These are phyloP conservation scores for Euschistus heros DNA, from an alignment of 1,140 invertebrate species.

Conservation along the genomic window DNA sequence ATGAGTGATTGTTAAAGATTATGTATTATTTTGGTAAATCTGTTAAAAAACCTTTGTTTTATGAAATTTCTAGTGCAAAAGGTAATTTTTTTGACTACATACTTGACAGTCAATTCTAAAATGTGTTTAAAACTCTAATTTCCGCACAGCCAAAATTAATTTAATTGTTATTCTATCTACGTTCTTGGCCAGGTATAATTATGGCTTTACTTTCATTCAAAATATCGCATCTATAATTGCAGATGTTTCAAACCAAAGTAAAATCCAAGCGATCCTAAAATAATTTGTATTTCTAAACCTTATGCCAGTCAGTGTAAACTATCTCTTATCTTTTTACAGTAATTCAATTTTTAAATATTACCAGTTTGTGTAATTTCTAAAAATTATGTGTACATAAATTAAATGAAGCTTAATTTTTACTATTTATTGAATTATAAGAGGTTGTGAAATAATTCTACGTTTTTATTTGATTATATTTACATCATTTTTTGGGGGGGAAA, in stretches of 20 bases:
- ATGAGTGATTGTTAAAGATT: too few relatives aligned
- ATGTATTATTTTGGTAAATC: too few relatives aligned
- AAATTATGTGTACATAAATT: not conserved
- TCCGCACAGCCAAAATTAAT: conserved; percentile 19
- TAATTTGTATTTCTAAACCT: not conserved
- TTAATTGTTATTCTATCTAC: conserved; percentile 11
- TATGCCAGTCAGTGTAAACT: not conserved
- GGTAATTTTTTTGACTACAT: too few relatives aligned
- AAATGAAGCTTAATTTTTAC: not conserved
- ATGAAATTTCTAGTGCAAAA: too few relatives aligned
- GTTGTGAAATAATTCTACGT: not conserved
- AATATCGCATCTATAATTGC: not conserved
- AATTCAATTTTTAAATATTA: too few relatives aligned
- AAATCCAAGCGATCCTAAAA: not conserved
- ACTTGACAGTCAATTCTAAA: not conserved
- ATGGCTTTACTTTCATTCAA: conserved; percentile 2
- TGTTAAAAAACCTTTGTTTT: too few relatives aligned
- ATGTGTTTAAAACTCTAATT: not conserved
- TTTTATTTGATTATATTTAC: conserved; percentile 6
- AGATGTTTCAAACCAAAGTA: not conserved
- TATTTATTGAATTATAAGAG: not conserved
- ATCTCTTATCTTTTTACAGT: too few relatives aligned
- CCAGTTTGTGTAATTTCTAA: too few relatives aligned
- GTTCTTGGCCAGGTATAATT: conserved; percentile 7
- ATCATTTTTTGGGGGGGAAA: not conserved